Conservation (phyloP, 1,140 invertebrate genomes). For the Antheraea mylitta region DNA sequence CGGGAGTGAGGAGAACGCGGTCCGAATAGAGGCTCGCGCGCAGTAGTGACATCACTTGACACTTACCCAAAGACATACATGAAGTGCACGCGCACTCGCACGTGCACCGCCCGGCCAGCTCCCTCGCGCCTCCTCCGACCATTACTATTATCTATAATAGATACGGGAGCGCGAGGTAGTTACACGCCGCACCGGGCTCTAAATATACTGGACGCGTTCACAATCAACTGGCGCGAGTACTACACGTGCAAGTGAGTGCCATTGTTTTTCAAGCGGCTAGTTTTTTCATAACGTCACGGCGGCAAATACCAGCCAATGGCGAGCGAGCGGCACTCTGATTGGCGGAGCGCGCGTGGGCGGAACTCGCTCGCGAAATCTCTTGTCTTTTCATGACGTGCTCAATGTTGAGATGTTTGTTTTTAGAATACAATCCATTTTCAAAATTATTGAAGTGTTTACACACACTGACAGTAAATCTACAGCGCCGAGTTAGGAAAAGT, state of each 20-base stretch:
- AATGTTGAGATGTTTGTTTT: constrained; percentile 35
- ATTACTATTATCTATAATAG: background rate
- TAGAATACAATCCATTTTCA: constrained; percentile 38
- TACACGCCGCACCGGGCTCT: constrained; percentile 13
- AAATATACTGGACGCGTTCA: constrained; percentile 17
- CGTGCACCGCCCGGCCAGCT: background rate
- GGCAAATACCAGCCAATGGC: constrained; percentile 48
- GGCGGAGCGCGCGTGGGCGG: constrained; percentile 49
- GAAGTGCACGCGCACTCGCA: constrained; percentile 22
- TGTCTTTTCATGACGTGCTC: constrained; percentile 33
- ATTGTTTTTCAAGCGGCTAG: constrained; percentile 61
- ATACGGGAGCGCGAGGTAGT: background rate
- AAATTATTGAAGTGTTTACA: background rate
- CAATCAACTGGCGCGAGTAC: constrained; percentile 37
- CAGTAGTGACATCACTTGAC: too few species aligned
- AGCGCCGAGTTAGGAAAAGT: too few species aligned
- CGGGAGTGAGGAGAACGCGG: constrained; percentile 1
- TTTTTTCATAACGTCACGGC: constrained; percentile 52
- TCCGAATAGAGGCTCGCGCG: too few species aligned
- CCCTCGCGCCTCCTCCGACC: background rate
- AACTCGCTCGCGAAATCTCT: constrained; percentile 34
- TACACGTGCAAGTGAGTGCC: constrained; percentile 53
- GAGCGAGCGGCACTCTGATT: constrained; percentile 38
- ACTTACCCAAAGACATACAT: too few species aligned
- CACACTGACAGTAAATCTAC: background rate